Evolutionary conservation across 2,888 invertebrate genomes (phyloP).

Genomic region (Acanthoscelides obtectus): DNA sequence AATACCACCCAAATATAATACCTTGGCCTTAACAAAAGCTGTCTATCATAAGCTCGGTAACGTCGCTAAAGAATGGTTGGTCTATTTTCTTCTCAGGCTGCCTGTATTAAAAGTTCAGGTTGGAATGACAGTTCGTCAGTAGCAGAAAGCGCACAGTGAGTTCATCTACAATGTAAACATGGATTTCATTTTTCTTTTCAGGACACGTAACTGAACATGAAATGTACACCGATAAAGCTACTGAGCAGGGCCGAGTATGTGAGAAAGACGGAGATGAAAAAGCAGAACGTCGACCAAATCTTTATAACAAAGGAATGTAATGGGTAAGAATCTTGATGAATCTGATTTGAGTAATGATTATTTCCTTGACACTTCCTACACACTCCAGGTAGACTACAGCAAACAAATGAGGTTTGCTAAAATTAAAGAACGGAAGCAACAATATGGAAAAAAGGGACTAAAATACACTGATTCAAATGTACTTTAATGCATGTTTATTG

Average conservation of each 20-base stretch:
- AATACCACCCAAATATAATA: neutral
- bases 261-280: neutral
- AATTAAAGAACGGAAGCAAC: too few species aligned
- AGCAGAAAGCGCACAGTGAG: neutral
- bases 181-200: neutral
- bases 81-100: neutral
- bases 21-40: neutral
- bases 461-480: too few species aligned
- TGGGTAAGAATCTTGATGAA: neutral
- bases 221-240: conserved; percentile 36
- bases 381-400: too few species aligned
- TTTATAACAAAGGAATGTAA: conserved; percentile 15
- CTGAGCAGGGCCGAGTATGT: conserved; percentile 25
- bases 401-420: too few species aligned
- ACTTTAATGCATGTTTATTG: too few species aligned
- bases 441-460: too few species aligned
- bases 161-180: neutral
- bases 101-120: neutral
- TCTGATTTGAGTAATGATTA: too few species aligned
- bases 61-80: neutral
- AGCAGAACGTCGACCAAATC: conserved; percentile 12
- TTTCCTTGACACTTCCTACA: too few species aligned
- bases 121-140: neutral
- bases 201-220: conserved; percentile 24
- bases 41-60: neutral